These are phyloP conservation scores for Petrolisthes manimaculis DNA, from an alignment of 2,888 invertebrate genomes.

Conservation along the genomic window DNA sequence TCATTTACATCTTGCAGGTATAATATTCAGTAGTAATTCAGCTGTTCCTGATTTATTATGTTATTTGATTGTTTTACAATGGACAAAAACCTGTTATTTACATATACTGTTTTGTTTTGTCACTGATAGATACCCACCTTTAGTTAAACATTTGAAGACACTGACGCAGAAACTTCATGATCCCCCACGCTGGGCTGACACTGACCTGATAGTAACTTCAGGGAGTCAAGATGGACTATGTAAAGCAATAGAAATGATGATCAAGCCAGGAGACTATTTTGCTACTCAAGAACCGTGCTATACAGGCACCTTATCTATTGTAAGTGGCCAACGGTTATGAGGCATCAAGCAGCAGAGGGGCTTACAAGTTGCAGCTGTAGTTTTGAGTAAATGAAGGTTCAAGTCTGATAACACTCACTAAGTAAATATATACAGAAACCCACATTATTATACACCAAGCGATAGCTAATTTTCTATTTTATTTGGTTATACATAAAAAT, in stretches of 20 bases:
- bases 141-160: slow-evolving; percentile 76
- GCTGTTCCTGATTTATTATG: too few relatives aligned
- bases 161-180: slow-evolving; percentile 77
- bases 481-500: too few relatives aligned
- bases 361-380: not conserved
- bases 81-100: too few relatives aligned
- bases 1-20: too few relatives aligned
- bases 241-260: slow-evolving; percentile 79
- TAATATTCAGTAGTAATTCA: too few relatives aligned
- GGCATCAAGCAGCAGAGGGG: too few relatives aligned
- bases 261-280: slow-evolving; percentile 80
- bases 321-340: slow-evolving; percentile 71
- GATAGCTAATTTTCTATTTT: not conserved
- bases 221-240: slow-evolving; percentile 85
- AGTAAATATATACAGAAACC: too few relatives aligned
- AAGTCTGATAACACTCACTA: too few relatives aligned
- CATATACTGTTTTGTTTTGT: too few relatives aligned
- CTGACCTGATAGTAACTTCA: slow-evolving; percentile 76
- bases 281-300: slow-evolving; percentile 80
- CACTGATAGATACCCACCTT: slow-evolving; percentile 73
- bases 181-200: slow-evolving; percentile 77
- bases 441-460: not conserved
- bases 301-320: slow-evolving; percentile 78
- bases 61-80: too few relatives aligned
- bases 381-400: not conserved